phyloP scores from a whole-genome alignment of 2,113 vertebrate genomes.

The Cynocephalus volans region DNA sequence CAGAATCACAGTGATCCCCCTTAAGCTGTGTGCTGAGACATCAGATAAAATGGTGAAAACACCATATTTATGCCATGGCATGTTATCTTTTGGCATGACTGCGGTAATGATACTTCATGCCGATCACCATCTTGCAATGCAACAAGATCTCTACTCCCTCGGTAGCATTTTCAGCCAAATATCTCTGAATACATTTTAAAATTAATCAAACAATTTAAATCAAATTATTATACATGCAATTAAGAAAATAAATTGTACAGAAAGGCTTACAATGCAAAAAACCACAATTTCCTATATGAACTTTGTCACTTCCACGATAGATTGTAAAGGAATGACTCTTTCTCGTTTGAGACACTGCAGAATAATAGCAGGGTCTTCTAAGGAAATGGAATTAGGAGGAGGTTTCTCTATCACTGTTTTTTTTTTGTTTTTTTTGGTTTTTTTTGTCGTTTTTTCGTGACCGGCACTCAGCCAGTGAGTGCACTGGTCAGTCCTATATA shows the following conservation, averaged over 20 bases:
- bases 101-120: neutral
- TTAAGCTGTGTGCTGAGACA: neutral
- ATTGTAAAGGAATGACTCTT: neutral
- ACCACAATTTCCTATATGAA: neutral
- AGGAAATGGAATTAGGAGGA: neutral
- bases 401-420: no score
- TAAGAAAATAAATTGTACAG: neutral
- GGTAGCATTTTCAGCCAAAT: neutral
- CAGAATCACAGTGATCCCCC: neutral
- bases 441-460: no score
- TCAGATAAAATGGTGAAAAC: neutral
- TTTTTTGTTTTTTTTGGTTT: no score
- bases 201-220: neutral
- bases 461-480: no score
- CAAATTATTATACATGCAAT: neutral
- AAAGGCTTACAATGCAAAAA: neutral
- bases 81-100: neutral
- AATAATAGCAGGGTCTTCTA: neutral
- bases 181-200: neutral
- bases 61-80: rapidly evolving
- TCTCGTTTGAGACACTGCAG: neutral
- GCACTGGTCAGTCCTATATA: no score
- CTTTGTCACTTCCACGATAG: neutral
- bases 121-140: neutral
- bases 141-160: neutral